phyloP scores from a whole-genome alignment of 1,140 invertebrate species.

The Drosophila oshimai region DNA sequence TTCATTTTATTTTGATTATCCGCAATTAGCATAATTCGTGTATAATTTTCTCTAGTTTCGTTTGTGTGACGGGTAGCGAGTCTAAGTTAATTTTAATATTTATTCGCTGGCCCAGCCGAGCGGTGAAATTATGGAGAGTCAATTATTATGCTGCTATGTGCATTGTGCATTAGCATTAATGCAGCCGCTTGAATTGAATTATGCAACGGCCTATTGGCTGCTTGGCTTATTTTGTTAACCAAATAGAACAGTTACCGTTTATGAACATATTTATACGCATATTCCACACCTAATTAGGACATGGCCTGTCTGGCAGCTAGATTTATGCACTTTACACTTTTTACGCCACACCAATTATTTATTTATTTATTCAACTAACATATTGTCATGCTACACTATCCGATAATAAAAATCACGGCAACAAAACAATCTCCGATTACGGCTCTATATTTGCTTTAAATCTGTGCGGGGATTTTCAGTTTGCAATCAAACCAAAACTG shows the following conservation, averaged over 20 bases:
- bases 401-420: slow-evolving; percentile 53
- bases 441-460: slow-evolving; percentile 28
- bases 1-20: slow-evolving; percentile 29
- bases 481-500: background rate
- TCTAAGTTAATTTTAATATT: slow-evolving; percentile 51
- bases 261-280: slow-evolving; percentile 40
- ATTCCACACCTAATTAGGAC: slow-evolving; percentile 50
- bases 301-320: slow-evolving; percentile 11
- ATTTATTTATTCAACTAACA: slow-evolving; percentile 80
- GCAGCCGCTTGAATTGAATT: slow-evolving; percentile 54
- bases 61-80: slow-evolving; percentile 50
- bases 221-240: slow-evolving; percentile 54
- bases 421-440: slow-evolving; percentile 16
- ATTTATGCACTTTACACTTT: slow-evolving; percentile 51
- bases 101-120: slow-evolving; percentile 19
- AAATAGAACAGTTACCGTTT: slow-evolving; percentile 47
- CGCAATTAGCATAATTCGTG: slow-evolving; percentile 46
- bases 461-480: slow-evolving; percentile 1
- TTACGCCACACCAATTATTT: slow-evolving; percentile 59
- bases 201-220: slow-evolving; percentile 42
- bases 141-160: slow-evolving; percentile 65
- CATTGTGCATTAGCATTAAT: slow-evolving; percentile 56
- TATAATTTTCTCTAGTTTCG: slow-evolving; percentile 25
- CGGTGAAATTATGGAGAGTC: slow-evolving; percentile 47
- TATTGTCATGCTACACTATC: slow-evolving; percentile 68